A percentile compares a stretch with the other conserved stretches of the same genome.
Conservation (phyloP, 2,888 invertebrate species). For the Eilema caniola region DNA sequence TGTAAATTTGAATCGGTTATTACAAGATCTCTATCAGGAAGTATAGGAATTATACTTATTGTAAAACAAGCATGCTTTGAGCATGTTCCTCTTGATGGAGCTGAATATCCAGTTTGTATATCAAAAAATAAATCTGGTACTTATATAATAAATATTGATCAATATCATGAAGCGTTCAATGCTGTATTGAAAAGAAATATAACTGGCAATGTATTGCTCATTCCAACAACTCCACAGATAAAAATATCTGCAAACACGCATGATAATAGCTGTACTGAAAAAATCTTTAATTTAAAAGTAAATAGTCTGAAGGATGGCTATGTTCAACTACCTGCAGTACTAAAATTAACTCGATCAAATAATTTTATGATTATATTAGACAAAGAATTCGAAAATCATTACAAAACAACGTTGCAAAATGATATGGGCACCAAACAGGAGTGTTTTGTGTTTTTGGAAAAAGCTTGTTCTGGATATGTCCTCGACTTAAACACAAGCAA, state of each 20-base stretch:
- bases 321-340: constrained; percentile 55
- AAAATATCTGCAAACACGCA: not conserved
- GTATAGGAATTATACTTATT: constrained; percentile 48
- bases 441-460: constrained; percentile 56
- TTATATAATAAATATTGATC: constrained; percentile 44
- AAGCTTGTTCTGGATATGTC: constrained; percentile 60
- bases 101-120: constrained; percentile 51
- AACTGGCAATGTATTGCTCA: constrained; percentile 49
- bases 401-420: constrained; percentile 52
- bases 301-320: constrained; percentile 43
- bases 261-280: too few relatives aligned
- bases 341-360: constrained; percentile 62
- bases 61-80: constrained; percentile 37
- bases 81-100: constrained; percentile 34
- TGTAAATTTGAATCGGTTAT: constrained; percentile 40
- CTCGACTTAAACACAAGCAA: constrained; percentile 57
- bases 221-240: constrained; percentile 31
- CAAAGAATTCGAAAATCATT: constrained; percentile 71
- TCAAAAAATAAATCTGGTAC: constrained; percentile 43
- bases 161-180: constrained; percentile 40
- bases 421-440: constrained; percentile 48
- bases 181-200: constrained; percentile 53
- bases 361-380: constrained; percentile 69
- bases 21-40: constrained; percentile 54
- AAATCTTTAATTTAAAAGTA: constrained; percentile 55